Evolutionary conservation across 2,113 vertebrate species (phyloP).

Genomic region (Podilymbus podiceps): DNA sequence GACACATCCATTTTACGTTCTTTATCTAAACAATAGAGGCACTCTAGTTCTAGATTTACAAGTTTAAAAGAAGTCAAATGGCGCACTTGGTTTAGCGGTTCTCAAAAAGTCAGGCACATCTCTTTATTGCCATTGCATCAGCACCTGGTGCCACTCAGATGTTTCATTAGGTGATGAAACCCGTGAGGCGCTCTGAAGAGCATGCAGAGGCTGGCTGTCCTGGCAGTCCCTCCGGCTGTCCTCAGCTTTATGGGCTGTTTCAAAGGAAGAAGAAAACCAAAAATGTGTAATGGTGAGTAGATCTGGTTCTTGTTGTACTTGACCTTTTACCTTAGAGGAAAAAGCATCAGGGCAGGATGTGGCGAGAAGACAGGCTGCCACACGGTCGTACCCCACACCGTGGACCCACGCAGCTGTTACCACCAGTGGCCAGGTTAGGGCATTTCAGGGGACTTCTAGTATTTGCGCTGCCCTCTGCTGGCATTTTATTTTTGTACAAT

Average conservation of each 20-base stretch:
- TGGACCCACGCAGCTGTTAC: not conserved
- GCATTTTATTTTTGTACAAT: not conserved
- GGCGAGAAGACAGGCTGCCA: rapidly evolving
- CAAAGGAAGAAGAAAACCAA: not conserved
- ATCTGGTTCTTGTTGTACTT: too few relatives aligned
- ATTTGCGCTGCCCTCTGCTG: constrained; percentile 54
- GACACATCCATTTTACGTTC: not conserved
- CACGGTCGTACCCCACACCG: rapidly evolving
- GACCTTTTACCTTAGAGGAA: not conserved
- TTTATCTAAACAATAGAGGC: not conserved
- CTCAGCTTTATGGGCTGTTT: rapidly evolving
- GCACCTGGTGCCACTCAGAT: rapidly evolving
- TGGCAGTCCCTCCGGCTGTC: not conserved
- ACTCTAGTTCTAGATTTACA: not conserved
- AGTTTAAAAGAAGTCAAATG: not conserved
- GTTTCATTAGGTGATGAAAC: rapidly evolving
- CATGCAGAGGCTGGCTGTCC: not conserved
- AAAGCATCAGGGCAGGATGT: rapidly evolving
- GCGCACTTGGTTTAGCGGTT: not conserved
- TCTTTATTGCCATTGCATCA: rapidly evolving
- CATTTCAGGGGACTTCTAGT: not conserved
- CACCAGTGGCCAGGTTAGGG: not conserved
- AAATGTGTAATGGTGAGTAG: rapidly evolving
- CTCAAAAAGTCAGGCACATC: not conserved
- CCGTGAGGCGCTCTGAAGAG: rapidly evolving